Conservation (phyloP, 2,113 vertebrate species). For the Laticauda colubrina region DNA sequence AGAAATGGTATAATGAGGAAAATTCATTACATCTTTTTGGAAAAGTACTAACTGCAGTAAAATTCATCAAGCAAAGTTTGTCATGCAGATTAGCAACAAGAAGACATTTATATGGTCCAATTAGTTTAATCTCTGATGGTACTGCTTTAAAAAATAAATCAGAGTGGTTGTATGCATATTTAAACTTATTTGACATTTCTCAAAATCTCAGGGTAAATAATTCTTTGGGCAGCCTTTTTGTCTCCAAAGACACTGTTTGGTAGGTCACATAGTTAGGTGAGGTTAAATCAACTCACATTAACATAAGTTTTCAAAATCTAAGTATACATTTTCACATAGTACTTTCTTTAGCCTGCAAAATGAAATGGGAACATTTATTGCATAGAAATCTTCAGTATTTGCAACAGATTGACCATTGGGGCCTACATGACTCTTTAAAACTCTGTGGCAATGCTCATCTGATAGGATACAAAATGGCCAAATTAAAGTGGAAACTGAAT, state of each 20-base stretch:
- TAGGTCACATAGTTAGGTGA: neutral
- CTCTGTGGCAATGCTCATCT: neutral
- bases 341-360: neutral
- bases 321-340: neutral
- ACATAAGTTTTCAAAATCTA: neutral
- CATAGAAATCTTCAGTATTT: neutral
- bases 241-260: neutral
- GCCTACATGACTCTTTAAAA: neutral
- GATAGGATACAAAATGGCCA: neutral
- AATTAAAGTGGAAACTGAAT: neutral
- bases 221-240: neutral
- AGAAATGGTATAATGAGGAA: neutral
- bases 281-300: neutral
- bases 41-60: neutral
- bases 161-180: neutral
- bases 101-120: neutral
- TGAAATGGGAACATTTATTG: neutral
- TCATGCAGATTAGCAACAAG: neutral
- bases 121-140: neutral
- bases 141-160: neutral
- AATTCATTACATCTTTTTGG: neutral
- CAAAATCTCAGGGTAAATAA: neutral
- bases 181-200: neutral
- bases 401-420: neutral
- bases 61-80: fast-evolving